Conservation (phyloP, 2,888 invertebrate species). For the Tenthredo distinguenda region DNA sequence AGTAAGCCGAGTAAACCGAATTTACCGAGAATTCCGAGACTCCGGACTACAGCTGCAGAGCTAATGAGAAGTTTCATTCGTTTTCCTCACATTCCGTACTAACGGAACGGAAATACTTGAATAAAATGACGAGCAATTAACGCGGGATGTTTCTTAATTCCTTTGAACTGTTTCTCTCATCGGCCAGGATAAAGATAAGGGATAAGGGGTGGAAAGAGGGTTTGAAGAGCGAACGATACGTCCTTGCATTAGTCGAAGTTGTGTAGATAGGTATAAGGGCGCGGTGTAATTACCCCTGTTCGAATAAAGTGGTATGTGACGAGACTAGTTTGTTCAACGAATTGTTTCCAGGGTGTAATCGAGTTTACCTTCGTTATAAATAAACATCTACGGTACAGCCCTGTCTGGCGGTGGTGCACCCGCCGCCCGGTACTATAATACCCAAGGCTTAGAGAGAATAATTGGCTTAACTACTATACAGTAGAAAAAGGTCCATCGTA, state of each 20-base stretch:
- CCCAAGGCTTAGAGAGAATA: constrained; percentile 23
- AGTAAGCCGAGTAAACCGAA: background rate
- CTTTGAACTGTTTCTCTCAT: background rate
- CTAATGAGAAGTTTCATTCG: background rate
- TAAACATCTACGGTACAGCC: background rate
- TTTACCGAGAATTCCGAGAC: too few relatives aligned
- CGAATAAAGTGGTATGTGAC: constrained; percentile 16
- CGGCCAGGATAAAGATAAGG: background rate
- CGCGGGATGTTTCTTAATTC: background rate
- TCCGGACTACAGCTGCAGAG: background rate
- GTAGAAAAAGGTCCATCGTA: background rate
- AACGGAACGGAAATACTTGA: background rate
- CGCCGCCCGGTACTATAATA: background rate
- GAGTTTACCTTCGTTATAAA: constrained; percentile 20
- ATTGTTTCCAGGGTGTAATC: constrained; percentile 23
- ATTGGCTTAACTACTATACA: constrained; percentile 19
- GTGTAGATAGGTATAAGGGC: background rate
- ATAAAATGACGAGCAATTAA: background rate
- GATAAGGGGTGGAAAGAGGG: background rate
- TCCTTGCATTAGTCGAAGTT: background rate
- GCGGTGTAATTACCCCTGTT: background rate
- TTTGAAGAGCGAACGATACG: background rate
- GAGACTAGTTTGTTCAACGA: constrained; percentile 21
- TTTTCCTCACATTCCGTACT: background rate
- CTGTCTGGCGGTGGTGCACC: background rate